phyloP scores from a whole-genome alignment of 1,140 invertebrate genomes.

The Diploscapter pachys region DNA sequence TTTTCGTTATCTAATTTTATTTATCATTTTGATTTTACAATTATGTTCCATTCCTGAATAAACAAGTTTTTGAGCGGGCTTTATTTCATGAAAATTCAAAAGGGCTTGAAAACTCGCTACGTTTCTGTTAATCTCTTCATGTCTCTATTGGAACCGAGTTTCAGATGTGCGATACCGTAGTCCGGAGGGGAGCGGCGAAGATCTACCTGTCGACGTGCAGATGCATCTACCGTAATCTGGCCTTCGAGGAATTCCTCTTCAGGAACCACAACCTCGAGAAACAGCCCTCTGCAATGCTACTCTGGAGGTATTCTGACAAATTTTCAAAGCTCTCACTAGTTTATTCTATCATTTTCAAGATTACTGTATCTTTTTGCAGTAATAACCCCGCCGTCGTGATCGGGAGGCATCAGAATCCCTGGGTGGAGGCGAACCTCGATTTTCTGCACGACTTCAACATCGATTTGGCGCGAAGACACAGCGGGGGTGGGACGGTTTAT shows the following conservation, averaged over 20 bases:
- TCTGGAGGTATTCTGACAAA: slow-evolving; percentile 48
- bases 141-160: background rate
- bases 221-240: slow-evolving; percentile 54
- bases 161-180: slow-evolving; percentile 6
- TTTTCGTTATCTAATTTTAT: too few species aligned
- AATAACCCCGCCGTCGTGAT: slow-evolving; percentile 90
- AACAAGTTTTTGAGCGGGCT: background rate
- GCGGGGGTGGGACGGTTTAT: slow-evolving; percentile 93
- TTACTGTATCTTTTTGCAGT: slow-evolving; percentile 48
- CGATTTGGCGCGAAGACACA: slow-evolving; percentile 75
- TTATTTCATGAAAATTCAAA: background rate
- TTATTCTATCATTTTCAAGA: slow-evolving; percentile 13
- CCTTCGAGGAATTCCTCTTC: slow-evolving; percentile 55
- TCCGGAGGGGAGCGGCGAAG: background rate
- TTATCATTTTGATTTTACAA: too few species aligned
- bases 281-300: slow-evolving; percentile 40
- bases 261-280: slow-evolving; percentile 43
- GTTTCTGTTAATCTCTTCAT: background rate
- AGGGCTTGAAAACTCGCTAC: background rate
- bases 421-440: slow-evolving; percentile 78
- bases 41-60: too few species aligned
- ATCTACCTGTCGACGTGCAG: slow-evolving; percentile 36
- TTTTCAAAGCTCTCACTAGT: slow-evolving; percentile 21
- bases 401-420: slow-evolving; percentile 93
- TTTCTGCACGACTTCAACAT: slow-evolving; percentile 42